These are phyloP conservation scores for Cassiopea xamachana DNA, from an alignment of 30 jellyfish, hydroid and myxozoan species.

Conservation along the genomic window DNA sequence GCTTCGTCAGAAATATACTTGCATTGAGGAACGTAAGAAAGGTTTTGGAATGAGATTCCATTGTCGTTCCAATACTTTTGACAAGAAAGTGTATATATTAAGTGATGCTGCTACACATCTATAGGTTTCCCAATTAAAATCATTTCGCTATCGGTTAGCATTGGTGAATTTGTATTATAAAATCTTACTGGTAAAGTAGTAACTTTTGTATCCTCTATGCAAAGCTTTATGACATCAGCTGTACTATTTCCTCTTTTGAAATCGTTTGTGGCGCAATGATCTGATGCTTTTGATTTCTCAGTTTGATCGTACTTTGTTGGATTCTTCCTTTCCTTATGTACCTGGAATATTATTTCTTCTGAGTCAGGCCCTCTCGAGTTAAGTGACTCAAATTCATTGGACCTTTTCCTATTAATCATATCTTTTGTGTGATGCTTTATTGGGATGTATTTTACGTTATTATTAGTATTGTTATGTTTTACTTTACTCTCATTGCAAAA, in stretches of 20 bases:
- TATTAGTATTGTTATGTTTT: background rate
- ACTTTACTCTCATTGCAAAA: conserved; percentile 5
- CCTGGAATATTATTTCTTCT: conserved; percentile 1
- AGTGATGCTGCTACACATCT: background rate
- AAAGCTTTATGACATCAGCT: too few species aligned
- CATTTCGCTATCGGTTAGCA: background rate
- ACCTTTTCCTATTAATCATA: background rate
- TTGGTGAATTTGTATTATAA: conserved; percentile 19
- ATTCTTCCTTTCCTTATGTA: conserved; percentile 2
- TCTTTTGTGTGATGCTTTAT: background rate
- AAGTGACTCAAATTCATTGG: background rate
- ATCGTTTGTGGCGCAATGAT: conserved; percentile 2
- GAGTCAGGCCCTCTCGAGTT: conserved; percentile 1
- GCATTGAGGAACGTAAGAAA: too few species aligned
- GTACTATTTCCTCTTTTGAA: conserved; percentile 15
- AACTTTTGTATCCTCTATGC: too few species aligned
- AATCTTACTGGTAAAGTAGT: background rate
- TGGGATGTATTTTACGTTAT: background rate
- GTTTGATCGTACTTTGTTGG: background rate
- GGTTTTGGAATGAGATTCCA: too few species aligned
- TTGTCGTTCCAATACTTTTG: too few species aligned
- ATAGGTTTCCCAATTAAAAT: conserved; percentile 26
- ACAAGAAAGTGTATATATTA: too few species aligned
- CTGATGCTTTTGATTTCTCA: background rate
- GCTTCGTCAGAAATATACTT: too few species aligned